Percentiles rank a stretch among this genome's conserved stretches.
Evolutionary conservation across 92 coral and sea anemone species (phyloP).

Genomic region (Porites cylindrica): DNA sequence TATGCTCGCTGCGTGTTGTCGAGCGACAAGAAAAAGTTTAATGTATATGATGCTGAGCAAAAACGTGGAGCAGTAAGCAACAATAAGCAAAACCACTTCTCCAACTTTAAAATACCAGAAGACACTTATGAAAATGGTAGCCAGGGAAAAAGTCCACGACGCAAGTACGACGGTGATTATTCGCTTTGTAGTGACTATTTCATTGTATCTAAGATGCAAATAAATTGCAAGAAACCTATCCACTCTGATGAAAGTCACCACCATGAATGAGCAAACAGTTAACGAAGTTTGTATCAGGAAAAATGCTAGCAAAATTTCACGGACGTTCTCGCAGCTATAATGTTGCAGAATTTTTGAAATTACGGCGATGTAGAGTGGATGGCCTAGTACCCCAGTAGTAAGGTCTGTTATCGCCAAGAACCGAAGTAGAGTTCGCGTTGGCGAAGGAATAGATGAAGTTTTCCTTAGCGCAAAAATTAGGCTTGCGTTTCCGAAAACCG

Average conservation of each 20-base stretch:
- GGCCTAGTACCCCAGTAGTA: background rate
- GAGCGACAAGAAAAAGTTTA: slow-evolving; percentile 21
- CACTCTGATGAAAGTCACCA: slow-evolving; percentile 2
- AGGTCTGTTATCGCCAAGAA: slow-evolving; percentile 24
- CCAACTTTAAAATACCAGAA: slow-evolving; percentile 4
- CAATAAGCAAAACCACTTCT: background rate
- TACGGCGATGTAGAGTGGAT: slow-evolving; percentile 34
- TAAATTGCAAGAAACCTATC: slow-evolving; percentile 32
- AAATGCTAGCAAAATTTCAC: slow-evolving; percentile 6
- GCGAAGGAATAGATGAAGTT: slow-evolving; percentile 3
- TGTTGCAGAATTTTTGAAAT: slow-evolving; percentile 8
- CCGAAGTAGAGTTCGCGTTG: slow-evolving; percentile 3
- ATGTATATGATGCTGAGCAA: slow-evolving; percentile 12
- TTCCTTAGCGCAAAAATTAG: slow-evolving; percentile 14
- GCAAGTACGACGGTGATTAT: background rate
- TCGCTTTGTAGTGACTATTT: slow-evolving; percentile 30
- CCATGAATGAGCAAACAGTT: background rate
- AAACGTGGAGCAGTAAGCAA: background rate
- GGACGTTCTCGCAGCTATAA: slow-evolving; percentile 7
- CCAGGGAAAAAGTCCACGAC: background rate
- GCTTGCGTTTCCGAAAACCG: slow-evolving; percentile 15
- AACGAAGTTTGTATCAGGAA: background rate
- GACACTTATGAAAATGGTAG: background rate
- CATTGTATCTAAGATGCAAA: slow-evolving; percentile 26
- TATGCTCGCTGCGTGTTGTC: slow-evolving; percentile 24